A percentile compares a stretch with the other conserved stretches of the same genome.
Conservation (phyloP, 2,888 invertebrate species). For the Athalia cordata region DNA sequence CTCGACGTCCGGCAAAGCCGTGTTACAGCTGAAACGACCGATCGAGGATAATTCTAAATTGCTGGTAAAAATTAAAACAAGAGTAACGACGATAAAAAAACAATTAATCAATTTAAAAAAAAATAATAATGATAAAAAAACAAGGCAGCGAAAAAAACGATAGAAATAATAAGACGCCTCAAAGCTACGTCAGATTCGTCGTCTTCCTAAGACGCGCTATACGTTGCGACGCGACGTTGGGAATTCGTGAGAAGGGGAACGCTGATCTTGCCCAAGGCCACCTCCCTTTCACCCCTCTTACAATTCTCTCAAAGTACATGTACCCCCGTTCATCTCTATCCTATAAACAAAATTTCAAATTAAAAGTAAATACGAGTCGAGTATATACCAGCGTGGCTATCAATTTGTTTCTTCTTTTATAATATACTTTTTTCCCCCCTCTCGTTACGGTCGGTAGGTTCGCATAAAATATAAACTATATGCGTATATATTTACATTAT, state of each 20-base stretch:
- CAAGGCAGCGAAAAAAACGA: too few relatives aligned
- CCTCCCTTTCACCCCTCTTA: not conserved
- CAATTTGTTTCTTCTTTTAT: conserved; percentile 21
- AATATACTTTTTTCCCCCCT: not conserved
- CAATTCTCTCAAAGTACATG: conserved; percentile 15
- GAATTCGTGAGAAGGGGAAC: not conserved
- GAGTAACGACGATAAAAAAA: too few relatives aligned
- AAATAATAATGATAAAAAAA: too few relatives aligned
- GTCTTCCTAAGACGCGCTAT: too few relatives aligned
- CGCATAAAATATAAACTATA: conserved; percentile 13
- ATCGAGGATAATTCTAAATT: too few relatives aligned
- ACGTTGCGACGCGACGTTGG: not conserved
- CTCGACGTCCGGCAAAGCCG: too few relatives aligned
- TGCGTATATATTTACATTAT: conserved; percentile 27
- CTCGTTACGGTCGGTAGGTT: conserved; percentile 5
- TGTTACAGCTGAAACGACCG: too few relatives aligned
- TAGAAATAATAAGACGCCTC: too few relatives aligned
- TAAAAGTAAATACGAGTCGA: conserved; percentile 38
- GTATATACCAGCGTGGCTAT: not conserved
- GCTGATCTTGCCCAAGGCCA: not conserved
- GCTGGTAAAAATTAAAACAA: too few relatives aligned
- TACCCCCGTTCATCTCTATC: conserved; percentile 14
- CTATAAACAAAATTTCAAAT: conserved; percentile 36
- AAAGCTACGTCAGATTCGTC: too few relatives aligned
- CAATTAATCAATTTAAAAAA: too few relatives aligned